Conservation (phyloP, 2,888 invertebrate genomes). For the Callosobruchus maculatus region DNA sequence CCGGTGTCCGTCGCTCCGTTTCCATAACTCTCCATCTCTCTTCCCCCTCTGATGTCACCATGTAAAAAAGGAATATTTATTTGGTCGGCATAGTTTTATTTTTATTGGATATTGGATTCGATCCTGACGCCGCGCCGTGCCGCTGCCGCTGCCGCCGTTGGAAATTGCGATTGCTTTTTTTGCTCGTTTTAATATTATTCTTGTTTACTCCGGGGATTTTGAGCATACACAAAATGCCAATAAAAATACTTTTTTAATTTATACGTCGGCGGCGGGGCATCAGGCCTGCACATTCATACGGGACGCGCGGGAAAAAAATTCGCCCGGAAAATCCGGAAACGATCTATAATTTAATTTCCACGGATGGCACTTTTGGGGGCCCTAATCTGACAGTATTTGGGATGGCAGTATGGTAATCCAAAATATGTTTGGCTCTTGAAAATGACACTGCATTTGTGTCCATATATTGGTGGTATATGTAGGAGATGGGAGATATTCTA, state of each 20-base stretch:
- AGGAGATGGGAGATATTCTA: no score
- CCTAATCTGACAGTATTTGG: background rate
- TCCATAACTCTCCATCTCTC: conserved; percentile 46
- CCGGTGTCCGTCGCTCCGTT: conserved; percentile 46
- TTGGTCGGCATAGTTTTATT: conserved; percentile 45
- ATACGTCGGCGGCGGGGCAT: conserved; percentile 8
- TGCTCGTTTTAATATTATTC: conserved; percentile 37
- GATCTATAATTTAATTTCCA: conserved; percentile 3
- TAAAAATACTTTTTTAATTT: conserved; percentile 37
- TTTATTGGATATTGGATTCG: conserved; percentile 45
- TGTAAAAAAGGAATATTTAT: conserved; percentile 44
- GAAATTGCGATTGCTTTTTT: conserved; percentile 38
- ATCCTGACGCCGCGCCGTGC: conserved; percentile 20
- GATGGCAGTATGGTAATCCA: no score
- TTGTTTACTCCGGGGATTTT: conserved; percentile 38
- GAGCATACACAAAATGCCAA: conserved; percentile 31
- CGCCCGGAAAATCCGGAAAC: background rate
- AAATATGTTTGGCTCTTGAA: no score
- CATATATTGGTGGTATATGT: no score
- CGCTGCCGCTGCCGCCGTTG: conserved; percentile 14
- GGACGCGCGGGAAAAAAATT: background rate
- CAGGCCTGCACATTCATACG: background rate
- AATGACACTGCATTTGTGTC: no score
- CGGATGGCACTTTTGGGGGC: background rate
- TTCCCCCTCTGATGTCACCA: conserved; percentile 29